These are phyloP conservation scores for Paramormyrops kingsleyae DNA, from an alignment of 2,113 vertebrate genomes.

Conservation along the genomic window DNA sequence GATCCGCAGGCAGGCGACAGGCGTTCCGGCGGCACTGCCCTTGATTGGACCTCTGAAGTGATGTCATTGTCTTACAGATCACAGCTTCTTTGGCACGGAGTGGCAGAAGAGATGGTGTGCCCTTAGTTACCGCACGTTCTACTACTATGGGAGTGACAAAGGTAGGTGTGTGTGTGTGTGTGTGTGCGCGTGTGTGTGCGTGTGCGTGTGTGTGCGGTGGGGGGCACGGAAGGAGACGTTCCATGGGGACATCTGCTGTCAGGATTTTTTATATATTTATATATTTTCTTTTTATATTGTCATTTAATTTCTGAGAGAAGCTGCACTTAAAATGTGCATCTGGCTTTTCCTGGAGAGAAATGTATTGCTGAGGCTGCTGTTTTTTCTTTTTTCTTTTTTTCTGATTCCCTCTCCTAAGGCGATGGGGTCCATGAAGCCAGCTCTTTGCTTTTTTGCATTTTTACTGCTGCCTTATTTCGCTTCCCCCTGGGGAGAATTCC, in stretches of 20 bases:
- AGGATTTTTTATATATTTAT: not conserved
- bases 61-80: constrained; percentile 61
- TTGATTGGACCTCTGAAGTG: not conserved
- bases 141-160: constrained; percentile 95
- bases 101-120: constrained; percentile 98
- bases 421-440: not conserved
- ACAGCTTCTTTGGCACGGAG: constrained; percentile 91
- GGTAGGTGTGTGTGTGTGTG: constrained; percentile 55
- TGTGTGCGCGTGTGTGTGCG: not conserved
- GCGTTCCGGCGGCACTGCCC: constrained; percentile 44
- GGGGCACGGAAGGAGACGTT: not conserved
- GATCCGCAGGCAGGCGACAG: not conserved
- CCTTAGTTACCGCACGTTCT: constrained; percentile 77
- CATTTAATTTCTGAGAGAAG: not conserved
- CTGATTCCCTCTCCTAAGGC: not conserved
- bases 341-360: not conserved
- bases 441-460: not conserved
- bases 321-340: not conserved
- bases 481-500: not conserved
- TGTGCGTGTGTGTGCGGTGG: not conserved
- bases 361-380: not conserved
- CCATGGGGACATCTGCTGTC: not conserved
- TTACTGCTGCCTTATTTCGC: not conserved
- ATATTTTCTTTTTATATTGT: not conserved
- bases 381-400: not conserved